These are phyloP conservation scores for Conchocele bisecta DNA, from an alignment of 2,888 invertebrate genomes.

Conservation along the genomic window DNA sequence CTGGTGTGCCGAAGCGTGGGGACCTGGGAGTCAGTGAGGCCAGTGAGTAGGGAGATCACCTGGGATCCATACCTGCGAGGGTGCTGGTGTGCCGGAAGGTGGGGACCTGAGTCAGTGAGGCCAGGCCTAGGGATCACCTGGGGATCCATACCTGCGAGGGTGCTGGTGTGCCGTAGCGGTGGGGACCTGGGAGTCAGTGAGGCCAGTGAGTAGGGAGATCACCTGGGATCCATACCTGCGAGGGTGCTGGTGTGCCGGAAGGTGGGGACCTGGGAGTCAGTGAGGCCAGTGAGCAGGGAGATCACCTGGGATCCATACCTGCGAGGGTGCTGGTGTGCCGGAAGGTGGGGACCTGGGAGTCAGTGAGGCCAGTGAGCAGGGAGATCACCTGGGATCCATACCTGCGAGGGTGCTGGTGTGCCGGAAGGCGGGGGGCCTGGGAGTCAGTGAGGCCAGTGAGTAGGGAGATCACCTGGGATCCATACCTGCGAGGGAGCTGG, in stretches of 20 bases:
- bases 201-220: slow-evolving; percentile 96
- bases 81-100: slow-evolving; percentile 97
- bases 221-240: slow-evolving; percentile 94
- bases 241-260: slow-evolving; percentile 96
- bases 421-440: slow-evolving; percentile 93
- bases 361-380: slow-evolving; percentile 94
- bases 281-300: slow-evolving; percentile 97
- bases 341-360: slow-evolving; percentile 95
- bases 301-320: slow-evolving; percentile 89
- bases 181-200: slow-evolving; percentile 97
- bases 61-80: slow-evolving; percentile 93
- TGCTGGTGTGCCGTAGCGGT: slow-evolving; percentile 97
- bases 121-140: slow-evolving; percentile 98
- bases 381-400: slow-evolving; percentile 95
- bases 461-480: slow-evolving; percentile 97
- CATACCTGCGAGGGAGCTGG: slow-evolving; percentile 94
- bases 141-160: slow-evolving; percentile 92
- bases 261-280: slow-evolving; percentile 97
- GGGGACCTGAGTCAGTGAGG: slow-evolving; percentile 97
- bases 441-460: slow-evolving; percentile 98
- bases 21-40: slow-evolving; percentile 97
- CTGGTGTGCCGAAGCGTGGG: slow-evolving; percentile 96
- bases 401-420: slow-evolving; percentile 96
- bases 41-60: slow-evolving; percentile 97
- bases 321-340: slow-evolving; percentile 96